Percentiles rank a stretch among this genome's conserved stretches.
These are phyloP conservation scores for Chrysoperla carnea DNA, from an alignment of 1,140 invertebrate species.

Conservation along the genomic window DNA sequence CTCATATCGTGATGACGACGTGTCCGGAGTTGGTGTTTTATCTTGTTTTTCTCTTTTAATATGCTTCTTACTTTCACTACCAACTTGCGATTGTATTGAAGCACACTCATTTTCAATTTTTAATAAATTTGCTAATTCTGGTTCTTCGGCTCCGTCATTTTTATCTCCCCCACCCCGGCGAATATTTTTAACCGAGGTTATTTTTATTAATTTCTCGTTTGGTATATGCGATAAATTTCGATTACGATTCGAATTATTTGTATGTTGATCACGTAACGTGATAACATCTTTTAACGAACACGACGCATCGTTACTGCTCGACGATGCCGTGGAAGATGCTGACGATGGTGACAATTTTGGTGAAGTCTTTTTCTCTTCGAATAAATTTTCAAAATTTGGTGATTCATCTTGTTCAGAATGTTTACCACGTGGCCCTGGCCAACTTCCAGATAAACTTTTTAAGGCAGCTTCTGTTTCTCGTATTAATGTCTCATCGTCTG, in stretches of 20 bases:
- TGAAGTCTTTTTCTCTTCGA: conserved; percentile 57
- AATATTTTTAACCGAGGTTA: conserved; percentile 15
- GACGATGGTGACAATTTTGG: conserved; percentile 44
- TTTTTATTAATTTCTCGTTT: conserved; percentile 16
- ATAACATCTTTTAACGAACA: conserved; percentile 45
- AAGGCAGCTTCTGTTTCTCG: conserved; percentile 71
- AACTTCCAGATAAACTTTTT: conserved; percentile 64
- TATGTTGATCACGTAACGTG: conserved; percentile 36
- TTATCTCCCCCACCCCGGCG: conserved; percentile 8
- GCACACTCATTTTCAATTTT: conserved; percentile 33
- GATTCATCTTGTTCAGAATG: conserved; percentile 53
- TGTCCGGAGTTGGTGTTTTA: conserved; percentile 17
- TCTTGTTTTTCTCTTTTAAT: conserved; percentile 17
- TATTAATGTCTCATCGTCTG: conserved; percentile 62
- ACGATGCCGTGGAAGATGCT: conserved; percentile 33
- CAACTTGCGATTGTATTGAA: conserved; percentile 23
- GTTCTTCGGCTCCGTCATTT: conserved; percentile 9
- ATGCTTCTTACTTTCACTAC: conserved; percentile 11
- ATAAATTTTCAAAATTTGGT: conserved; percentile 66
- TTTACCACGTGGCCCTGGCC: conserved; percentile 44
- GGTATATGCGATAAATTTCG: conserved; percentile 11
- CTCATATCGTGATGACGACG: conserved; percentile 37
- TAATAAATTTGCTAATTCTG: conserved; percentile 28
- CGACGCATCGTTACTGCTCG: conserved; percentile 36
- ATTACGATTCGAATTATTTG: conserved; percentile 17